phyloP scores from a whole-genome alignment of 2,797 vertebrate genomes.

The Eulemur rubriventer region DNA sequence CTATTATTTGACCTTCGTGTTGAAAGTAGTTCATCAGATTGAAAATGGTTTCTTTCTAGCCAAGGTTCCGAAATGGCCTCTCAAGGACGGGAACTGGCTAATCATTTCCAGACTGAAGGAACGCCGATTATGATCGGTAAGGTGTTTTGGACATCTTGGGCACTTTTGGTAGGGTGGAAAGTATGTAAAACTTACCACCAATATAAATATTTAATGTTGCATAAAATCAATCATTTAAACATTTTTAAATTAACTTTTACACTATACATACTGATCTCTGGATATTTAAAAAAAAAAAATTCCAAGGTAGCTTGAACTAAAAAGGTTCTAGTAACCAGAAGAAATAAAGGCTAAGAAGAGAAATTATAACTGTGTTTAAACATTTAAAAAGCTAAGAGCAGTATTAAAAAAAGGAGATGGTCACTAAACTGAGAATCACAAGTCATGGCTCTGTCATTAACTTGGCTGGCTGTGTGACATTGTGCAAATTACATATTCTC shows the following conservation, averaged over 20 bases:
- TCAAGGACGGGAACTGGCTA: constrained; percentile 94
- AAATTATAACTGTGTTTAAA: background rate
- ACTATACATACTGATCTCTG: background rate
- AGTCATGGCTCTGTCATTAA: background rate
- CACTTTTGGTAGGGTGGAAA: background rate
- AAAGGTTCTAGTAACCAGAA: background rate
- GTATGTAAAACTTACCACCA: background rate
- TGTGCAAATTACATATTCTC: background rate
- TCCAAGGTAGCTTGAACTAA: background rate
- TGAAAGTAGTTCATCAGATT: constrained; percentile 34
- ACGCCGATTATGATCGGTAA: constrained; percentile 98
- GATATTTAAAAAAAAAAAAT: background rate
- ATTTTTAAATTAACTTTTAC: constrained; percentile 31
- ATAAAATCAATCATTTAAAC: background rate
- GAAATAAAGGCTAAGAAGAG: constrained; percentile 6
- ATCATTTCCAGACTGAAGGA: constrained; percentile 94
- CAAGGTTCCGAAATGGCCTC: constrained; percentile 93
- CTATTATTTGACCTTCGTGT: background rate
- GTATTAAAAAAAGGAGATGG: background rate
- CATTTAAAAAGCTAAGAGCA: background rate
- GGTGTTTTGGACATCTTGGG: constrained; percentile 46
- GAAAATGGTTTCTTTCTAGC: constrained; percentile 83
- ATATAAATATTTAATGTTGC: background rate
- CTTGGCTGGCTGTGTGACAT: background rate
- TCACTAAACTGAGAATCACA: background rate